A percentile compares a stretch with the other conserved stretches of the same genome.
phyloP scores from a whole-genome alignment of 2,113 vertebrate genomes.

The Tetraodon nigroviridis region DNA sequence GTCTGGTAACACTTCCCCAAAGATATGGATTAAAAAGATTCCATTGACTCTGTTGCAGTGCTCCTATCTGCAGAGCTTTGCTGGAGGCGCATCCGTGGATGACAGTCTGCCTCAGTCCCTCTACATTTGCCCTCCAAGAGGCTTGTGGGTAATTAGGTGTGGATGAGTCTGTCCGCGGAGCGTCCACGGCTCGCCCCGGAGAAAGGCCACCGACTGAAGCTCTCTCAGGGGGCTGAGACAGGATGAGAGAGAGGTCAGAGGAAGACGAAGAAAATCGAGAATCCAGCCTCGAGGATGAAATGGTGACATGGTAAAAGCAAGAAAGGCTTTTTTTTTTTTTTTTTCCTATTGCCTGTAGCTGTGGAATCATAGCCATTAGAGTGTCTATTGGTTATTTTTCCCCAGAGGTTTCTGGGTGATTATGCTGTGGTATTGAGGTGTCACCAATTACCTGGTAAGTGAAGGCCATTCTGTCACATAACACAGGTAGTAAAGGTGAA shows the following conservation, averaged over 20 bases:
- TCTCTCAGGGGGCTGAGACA: constrained; percentile 36
- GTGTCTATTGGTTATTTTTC: constrained; percentile 32
- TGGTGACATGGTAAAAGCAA: constrained; percentile 44
- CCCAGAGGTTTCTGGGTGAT: constrained; percentile 43
- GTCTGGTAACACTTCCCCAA: too few species aligned
- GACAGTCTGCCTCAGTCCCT: constrained; percentile 23
- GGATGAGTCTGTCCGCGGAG: constrained; percentile 48
- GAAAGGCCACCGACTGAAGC: constrained; percentile 60
- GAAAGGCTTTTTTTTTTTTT: constrained; percentile 5
- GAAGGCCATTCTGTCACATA: constrained; percentile 25
- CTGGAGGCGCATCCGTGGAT: constrained; percentile 14
- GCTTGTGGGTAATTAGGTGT: constrained; percentile 66
- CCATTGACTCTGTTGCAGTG: not conserved
- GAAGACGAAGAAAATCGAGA: constrained; percentile 21
- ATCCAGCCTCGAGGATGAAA: constrained; percentile 29
- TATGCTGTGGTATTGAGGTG: constrained; percentile 28
- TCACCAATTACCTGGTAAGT: constrained; percentile 36
- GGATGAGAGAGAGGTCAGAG: constrained; percentile 39
- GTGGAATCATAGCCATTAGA: constrained; percentile 39
- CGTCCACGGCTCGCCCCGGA: constrained; percentile 54
- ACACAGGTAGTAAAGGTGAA: constrained; percentile 1
- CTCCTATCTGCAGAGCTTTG: constrained; percentile 1
- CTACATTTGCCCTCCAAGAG: constrained; percentile 43
- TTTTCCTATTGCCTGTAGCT: constrained; percentile 32
- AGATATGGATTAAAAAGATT: not conserved